phyloP scores from a whole-genome alignment of 92 coral and sea anemone genomes.

The Bergia sp. region DNA sequence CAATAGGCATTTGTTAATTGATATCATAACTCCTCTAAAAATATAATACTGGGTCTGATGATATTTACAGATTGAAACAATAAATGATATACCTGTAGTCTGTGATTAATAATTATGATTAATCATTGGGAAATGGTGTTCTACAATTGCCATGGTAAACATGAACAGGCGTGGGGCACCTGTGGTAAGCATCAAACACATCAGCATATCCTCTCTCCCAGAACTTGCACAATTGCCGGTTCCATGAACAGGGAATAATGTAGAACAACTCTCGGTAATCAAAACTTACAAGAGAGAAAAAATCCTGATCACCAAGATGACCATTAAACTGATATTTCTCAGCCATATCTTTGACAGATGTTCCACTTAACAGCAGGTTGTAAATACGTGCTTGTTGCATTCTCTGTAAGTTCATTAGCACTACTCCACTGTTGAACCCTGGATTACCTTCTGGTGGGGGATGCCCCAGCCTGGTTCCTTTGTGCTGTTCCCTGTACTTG shows the following conservation, averaged over 20 bases:
- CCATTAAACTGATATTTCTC: slow-evolving; percentile 73
- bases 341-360: slow-evolving; percentile 56
- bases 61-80: too few species aligned
- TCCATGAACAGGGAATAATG: slow-evolving; percentile 89
- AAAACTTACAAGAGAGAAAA: slow-evolving; percentile 73
- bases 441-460: slow-evolving; percentile 87
- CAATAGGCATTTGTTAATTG: too few species aligned
- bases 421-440: slow-evolving; percentile 93
- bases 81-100: too few species aligned
- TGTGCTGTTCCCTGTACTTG: slow-evolving; percentile 62
- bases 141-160: slow-evolving; percentile 97
- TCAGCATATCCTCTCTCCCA: slow-evolving; percentile 86
- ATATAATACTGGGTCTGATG: too few species aligned
- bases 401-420: slow-evolving; percentile 65
- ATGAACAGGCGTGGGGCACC: slow-evolving; percentile 77
- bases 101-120: not conserved
- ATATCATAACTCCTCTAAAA: too few species aligned
- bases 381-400: slow-evolving; percentile 73
- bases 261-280: slow-evolving; percentile 77
- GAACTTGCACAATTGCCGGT: slow-evolving; percentile 85
- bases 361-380: slow-evolving; percentile 50
- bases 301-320: slow-evolving; percentile 92
- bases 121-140: slow-evolving; percentile 66
- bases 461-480: slow-evolving; percentile 73
- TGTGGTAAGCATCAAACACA: slow-evolving; percentile 74